Base-by-base conservation (phyloP, 2,113 vertebrate genomes). In the Corythornis cristatus region DNA sequence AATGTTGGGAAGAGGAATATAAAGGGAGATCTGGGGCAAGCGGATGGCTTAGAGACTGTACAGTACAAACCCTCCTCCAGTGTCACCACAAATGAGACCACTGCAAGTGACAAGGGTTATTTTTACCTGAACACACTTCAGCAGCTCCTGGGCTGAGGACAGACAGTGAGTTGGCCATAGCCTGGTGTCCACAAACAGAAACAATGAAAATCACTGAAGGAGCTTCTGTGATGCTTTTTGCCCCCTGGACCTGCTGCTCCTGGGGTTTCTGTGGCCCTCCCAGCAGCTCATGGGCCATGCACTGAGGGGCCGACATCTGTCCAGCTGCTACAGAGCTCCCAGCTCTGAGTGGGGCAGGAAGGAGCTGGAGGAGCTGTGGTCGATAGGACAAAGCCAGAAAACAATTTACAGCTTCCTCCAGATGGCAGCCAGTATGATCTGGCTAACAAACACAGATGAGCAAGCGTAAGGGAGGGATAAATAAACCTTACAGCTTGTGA, bases 361-460 rank as follows among this genome's bases (percentile, higher is more conserved):
- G 88, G 88, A 77, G 82, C 78, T 1, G 6, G 45, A 61, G 67
- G 62, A 90, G 79, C 88, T 0, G 12, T 2, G 4, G 53, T 8
- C 1, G 5, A 56, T 28, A 23, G 60, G 66, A 81, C 83, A 84
- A 74, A 91, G 51, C 42, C 76, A 51, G 35, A 57, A 61, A 64
- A 90, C 33, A 31, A 89, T 90, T 92, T 51, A 28, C 77, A 40
- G 91, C 84, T 94, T 84, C 93, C 84, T 92, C 81, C 91, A 84
- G 87, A 87, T 82, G 84, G 89, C 94, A 91, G 88, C 74, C 3
- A 21, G 73, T 62, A 3, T 1, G 17, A 20, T 50, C 73, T 43
- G 93, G 73, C 72, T 62, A 45, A 62, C 42, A 57, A 61, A 70
- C 53, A 17, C 23, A 58, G 87, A 48, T 45, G 73, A 83, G 89